phyloP scores from a whole-genome alignment of 1,140 invertebrate species.

The Triops cancriformis region DNA sequence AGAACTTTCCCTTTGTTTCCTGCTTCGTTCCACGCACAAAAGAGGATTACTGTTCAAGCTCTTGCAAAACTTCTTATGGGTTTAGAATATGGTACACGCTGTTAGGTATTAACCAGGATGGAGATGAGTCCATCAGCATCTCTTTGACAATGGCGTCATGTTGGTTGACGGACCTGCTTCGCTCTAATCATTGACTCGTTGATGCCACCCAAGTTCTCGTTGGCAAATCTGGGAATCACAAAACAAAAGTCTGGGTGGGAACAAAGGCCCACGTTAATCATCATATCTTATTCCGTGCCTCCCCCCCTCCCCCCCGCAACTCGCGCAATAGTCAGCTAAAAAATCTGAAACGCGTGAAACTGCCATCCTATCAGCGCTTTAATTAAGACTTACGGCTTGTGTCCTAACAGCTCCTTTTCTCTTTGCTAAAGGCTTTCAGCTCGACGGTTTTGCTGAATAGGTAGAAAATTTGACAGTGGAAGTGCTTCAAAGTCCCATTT shows the following conservation, averaged over 20 bases:
- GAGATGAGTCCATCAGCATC: neutral
- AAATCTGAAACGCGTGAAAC: neutral
- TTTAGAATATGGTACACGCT: neutral
- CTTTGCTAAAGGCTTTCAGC: neutral
- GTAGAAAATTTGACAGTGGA: neutral
- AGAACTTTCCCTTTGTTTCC: neutral
- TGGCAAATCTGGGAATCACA: neutral
- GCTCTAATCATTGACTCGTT: neutral
- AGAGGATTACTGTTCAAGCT: slow-evolving; percentile 4
- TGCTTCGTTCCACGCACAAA: neutral
- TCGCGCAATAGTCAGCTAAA: neutral
- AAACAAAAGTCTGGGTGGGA: neutral
- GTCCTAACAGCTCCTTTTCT: slow-evolving; percentile 9
- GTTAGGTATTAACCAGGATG: slow-evolving; percentile 1
- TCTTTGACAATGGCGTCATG: neutral
- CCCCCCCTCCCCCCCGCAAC: neutral
- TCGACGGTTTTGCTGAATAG: neutral
- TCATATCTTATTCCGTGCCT: neutral
- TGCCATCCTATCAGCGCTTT: neutral
- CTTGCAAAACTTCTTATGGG: neutral
- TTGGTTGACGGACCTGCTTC: neutral
- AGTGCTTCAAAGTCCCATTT: neutral
- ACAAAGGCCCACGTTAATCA: neutral
- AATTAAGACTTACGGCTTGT: neutral
- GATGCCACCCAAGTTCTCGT: neutral